phyloP scores from a whole-genome alignment of 2,113 vertebrate species.

The Tachysurus vachellii region DNA sequence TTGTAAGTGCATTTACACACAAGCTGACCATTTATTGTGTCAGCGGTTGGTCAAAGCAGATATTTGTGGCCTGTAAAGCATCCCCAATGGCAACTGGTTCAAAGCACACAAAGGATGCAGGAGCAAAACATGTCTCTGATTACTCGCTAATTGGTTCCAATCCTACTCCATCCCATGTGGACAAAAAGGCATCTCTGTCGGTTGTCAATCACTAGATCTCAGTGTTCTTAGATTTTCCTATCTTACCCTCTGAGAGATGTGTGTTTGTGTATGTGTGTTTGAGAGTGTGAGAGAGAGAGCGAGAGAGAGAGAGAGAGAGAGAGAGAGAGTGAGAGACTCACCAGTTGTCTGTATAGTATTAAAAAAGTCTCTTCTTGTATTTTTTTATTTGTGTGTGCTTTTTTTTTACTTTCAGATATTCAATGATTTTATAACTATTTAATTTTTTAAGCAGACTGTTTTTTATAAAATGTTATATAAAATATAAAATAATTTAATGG shows the following conservation, averaged over 20 bases:
- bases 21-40: conserved; percentile 50
- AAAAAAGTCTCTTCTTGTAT: background rate
- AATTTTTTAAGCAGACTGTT: background rate
- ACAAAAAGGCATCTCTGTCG: conserved; percentile 40
- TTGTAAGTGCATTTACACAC: conserved; percentile 38
- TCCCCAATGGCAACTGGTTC: conserved; percentile 72
- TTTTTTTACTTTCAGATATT: background rate
- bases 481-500: background rate
- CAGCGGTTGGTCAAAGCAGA: conserved; percentile 57
- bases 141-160: conserved; percentile 89
- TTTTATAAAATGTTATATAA: too few species aligned
- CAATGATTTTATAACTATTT: background rate
- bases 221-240: conserved; percentile 26
- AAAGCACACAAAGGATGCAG: conserved; percentile 79
- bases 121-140: conserved; percentile 82
- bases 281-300: conserved; percentile 18
- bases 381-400: background rate
- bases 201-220: conserved; percentile 43
- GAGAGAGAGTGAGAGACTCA: background rate
- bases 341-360: background rate
- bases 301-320: conserved; percentile 13
- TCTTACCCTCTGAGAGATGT: conserved; percentile 9
- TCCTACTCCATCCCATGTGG: conserved; percentile 51
- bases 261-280: background rate
- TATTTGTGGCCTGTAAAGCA: conserved; percentile 60